A percentile compares a stretch with the other conserved stretches of the same genome.
phyloP scores from a whole-genome alignment of 2,888 invertebrate species.

The Slavum lentiscoides region DNA sequence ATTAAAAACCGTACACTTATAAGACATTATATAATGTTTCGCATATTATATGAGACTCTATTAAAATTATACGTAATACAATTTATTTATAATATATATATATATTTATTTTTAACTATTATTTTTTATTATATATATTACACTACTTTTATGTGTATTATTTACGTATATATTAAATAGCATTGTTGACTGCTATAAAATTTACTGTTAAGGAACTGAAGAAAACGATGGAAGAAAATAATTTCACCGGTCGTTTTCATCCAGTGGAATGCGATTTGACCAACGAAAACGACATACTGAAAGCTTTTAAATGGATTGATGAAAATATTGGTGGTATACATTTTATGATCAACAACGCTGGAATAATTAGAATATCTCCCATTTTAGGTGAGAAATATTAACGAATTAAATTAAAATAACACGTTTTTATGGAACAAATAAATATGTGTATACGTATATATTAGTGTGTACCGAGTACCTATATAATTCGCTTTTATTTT shows the following conservation, averaged over 20 bases:
- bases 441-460: background rate
- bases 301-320: conserved; percentile 42
- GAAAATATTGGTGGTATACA: conserved; percentile 35
- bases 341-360: conserved; percentile 41
- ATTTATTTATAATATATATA: no score
- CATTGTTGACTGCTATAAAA: background rate
- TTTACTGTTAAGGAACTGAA: conserved; percentile 17
- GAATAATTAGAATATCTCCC: conserved; percentile 17
- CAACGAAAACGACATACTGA: conserved; percentile 18
- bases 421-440: background rate
- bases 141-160: no score
- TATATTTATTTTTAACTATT: no score
- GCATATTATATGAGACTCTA: no score
- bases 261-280: conserved; percentile 14
- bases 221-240: conserved; percentile 12
- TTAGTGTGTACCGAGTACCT: no score
- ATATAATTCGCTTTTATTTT: no score
- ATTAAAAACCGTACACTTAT: no score
- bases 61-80: no score
- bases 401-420: background rate
- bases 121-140: no score
- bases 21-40: no score
- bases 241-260: conserved; percentile 18
- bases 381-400: background rate
- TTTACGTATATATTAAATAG: no score